Base-by-base conservation (phyloP, 2,113 vertebrate genomes). In the Aplodontia rufa region DNA sequence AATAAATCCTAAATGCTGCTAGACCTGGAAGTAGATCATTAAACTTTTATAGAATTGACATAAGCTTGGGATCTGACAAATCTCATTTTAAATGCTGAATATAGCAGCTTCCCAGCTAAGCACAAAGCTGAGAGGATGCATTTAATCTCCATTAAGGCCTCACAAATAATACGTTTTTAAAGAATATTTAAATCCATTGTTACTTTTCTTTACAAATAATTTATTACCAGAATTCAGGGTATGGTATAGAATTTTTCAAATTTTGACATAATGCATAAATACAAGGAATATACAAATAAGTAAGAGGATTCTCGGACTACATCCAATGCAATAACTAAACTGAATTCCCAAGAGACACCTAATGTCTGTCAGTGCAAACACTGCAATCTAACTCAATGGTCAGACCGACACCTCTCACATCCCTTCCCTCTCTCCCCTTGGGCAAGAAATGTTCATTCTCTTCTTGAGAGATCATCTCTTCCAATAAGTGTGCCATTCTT, bases 1-100 rank as follows among this genome's bases (percentile, higher is more conserved):
- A 96, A 97, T 97, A 97, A 97, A 97, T 96, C 94, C 93, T 97
- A 97, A 97, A 97, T 3, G 79, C 94, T 96, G 94, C 93, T 97
- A 96, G 96, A 97, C 93, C 91, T 97, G 96, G 94, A 98, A 97
- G 96, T 96, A 98, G 96, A 97, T 98, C 96, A 98, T 97, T 97
- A 97, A 97, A 97, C 90, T 97, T 97, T 97, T 97, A 97, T 96
- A 94, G 96, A 97, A 96, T 97, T 84, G 79, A 96, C 96, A 97
- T 96, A 96, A 95, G 96, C 96, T 96, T 96, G 74, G 86, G 89
- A 94, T 93, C 94, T 96, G 97, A 97, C 94, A 97, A 96, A 96
- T 95, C 97, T 96, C 97, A 96, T 96, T 97, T 97, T 97, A 97
- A 97, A 96, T 80, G 93, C 93, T 96, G 93, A 93, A 91, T 93